phyloP scores from a whole-genome alignment of 2,888 invertebrate species.

The Theristus sp. region DNA sequence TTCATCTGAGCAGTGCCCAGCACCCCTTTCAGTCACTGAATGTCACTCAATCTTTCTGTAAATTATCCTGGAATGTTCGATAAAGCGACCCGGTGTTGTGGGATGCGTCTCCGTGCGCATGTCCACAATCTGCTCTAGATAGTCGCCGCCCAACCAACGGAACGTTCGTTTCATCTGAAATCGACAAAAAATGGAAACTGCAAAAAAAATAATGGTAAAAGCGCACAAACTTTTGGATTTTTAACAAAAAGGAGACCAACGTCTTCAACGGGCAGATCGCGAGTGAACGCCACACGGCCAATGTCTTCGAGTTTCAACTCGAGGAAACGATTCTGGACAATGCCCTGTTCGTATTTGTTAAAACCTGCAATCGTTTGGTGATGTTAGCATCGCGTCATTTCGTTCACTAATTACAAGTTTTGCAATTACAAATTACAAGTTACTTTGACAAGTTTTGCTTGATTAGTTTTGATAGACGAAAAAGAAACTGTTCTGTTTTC shows the following conservation, averaged over 20 bases:
- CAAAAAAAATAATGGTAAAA: background rate
- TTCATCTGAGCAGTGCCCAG: no score
- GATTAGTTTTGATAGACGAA: no score
- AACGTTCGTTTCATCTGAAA: background rate
- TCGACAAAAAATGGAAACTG: background rate
- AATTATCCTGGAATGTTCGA: constrained; percentile 3
- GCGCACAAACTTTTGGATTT: background rate
- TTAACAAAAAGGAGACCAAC: background rate
- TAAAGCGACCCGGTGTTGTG: background rate
- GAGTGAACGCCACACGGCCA: constrained; percentile 1
- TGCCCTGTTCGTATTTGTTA: constrained; percentile 4
- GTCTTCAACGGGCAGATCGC: constrained; percentile 4
- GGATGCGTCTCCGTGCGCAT: constrained; percentile 7
- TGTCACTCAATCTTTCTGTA: constrained; percentile 1
- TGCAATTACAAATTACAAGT: no score
- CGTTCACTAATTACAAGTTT: no score
- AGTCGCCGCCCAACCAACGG: background rate
- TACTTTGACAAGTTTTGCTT: no score
- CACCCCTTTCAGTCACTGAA: no score
- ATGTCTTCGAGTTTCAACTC: background rate
- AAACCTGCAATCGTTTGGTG: background rate
- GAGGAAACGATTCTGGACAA: background rate
- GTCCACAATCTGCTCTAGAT: constrained; percentile 1
- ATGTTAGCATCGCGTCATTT: no score
- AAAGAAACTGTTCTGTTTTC: no score